Evolutionary conservation across 2,113 vertebrate species (phyloP), one percentile per base, ranked within the genome.

Genomic region (Camelus bactrianus): DNA sequence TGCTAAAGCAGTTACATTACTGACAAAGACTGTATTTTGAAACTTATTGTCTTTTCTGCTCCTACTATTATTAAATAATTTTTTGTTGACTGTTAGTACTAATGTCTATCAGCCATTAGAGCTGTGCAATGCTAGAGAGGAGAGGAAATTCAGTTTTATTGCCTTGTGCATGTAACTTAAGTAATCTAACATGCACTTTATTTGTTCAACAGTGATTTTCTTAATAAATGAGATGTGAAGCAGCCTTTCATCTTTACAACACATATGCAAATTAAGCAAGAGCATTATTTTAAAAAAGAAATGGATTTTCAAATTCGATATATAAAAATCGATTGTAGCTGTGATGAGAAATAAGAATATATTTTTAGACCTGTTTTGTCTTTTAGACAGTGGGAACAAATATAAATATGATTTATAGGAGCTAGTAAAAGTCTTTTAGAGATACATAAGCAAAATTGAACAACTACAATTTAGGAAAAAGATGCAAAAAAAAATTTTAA

Each of bases 151-250:
- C 24, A 30, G 24, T 77, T 88, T 92, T 85, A 91, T 32, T 92
- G 65, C 28, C 35, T 77, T n/a, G 26, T 93, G n/a, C n/a, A 79
- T 54, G 54, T 48, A 89, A 73, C 48, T 87, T 81, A 62, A 73
- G 62, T 83, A 85, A 85, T 89, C n/a, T 89, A 97, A 93, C n/a
- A 73, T 22, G 62, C 42, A 76, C 88, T 85, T 80, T 95, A 82
- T 92, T 94, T 93, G 50, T 75, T 94, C 81, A 91, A 56, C 46
- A 85, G 46, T 91, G 62, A 94, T 85, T 95, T 96, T 95, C 76
- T 94, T 75, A 97, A 96, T 94, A 97, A 96, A 79, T 91, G 84
- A 97, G 62, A 96, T 91, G 88, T 91, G 56, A 97, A 79, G 50
- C 77, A 97, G 84, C 58, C 91, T 93, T 95, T 92, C 56, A 82